Conservation (phyloP, 1,140 invertebrate genomes). For the Ditylenchus dipsaci region DNA sequence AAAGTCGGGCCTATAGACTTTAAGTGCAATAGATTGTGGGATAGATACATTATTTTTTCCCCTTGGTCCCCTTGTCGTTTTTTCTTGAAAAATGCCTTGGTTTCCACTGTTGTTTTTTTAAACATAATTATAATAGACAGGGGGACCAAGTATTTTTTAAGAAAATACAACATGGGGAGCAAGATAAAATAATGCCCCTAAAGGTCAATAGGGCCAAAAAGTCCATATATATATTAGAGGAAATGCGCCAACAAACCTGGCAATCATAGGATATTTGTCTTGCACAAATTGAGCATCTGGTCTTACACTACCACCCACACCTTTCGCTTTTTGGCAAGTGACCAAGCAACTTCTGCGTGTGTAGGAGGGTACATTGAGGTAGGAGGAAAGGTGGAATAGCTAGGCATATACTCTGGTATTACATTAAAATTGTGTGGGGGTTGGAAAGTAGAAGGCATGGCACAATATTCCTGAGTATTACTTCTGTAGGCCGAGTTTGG, state of each 20-base stretch:
- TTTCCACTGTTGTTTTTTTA: too few relatives aligned
- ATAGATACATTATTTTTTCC: too few relatives aligned
- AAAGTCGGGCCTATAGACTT: too few relatives aligned
- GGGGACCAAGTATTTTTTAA: too few relatives aligned
- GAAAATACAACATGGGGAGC: too few relatives aligned
- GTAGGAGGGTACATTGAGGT: background rate
- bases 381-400: conserved; percentile 1
- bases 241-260: background rate
- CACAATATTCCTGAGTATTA: background rate
- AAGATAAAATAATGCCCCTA: too few relatives aligned
- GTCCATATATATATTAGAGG: background rate
- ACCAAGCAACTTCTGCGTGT: background rate
- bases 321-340: background rate
- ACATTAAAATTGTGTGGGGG: too few relatives aligned
- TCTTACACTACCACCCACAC: background rate
- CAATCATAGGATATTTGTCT: background rate
- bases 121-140: too few relatives aligned
- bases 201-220: background rate
- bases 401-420: background rate
- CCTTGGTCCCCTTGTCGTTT: too few relatives aligned
- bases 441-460: background rate
- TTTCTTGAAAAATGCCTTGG: too few relatives aligned
- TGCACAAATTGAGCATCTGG: background rate
- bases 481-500: background rate
- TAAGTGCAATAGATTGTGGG: too few relatives aligned